These are phyloP conservation scores for Drosophila trapezifrons DNA, from an alignment of 1,140 invertebrate genomes.

Conservation along the genomic window DNA sequence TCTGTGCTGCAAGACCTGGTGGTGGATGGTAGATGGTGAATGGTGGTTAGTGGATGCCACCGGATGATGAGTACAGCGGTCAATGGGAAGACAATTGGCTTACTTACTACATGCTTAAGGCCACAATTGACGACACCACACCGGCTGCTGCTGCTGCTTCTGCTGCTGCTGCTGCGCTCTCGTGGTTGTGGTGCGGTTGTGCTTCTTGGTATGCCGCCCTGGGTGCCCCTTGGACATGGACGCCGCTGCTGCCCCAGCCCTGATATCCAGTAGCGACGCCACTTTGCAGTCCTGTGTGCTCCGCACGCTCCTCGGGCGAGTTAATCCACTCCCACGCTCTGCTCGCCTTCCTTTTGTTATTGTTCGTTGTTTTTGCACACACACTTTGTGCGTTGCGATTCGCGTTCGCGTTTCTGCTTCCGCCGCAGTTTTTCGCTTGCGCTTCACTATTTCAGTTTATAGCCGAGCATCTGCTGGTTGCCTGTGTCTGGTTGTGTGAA, in stretches of 20 bases:
- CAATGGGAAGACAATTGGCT: neutral
- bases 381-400: conserved; percentile 39
- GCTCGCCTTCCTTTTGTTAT: conserved; percentile 51
- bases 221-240: conserved; percentile 68
- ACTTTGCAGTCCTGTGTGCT: conserved; percentile 77
- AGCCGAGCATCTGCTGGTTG: conserved; percentile 30
- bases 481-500: conserved; percentile 1
- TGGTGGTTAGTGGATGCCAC: neutral
- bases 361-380: conserved; percentile 60
- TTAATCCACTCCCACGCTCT: conserved; percentile 47
- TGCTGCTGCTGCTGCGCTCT: conserved; percentile 66
- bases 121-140: conserved; percentile 81
- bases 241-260: conserved; percentile 80
- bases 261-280: conserved; percentile 73
- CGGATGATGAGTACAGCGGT: neutral
- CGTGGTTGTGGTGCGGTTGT: conserved; percentile 42
- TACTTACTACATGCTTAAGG: conserved; percentile 84
- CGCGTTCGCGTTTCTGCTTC: conserved; percentile 15
- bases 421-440: conserved; percentile 14
- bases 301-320: conserved; percentile 59
- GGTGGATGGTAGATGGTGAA: neutral
- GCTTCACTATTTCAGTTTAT: conserved; percentile 24
- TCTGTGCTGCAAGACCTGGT: conserved; percentile 40
- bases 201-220: conserved; percentile 39
- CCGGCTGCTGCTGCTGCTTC: conserved; percentile 70